These are phyloP conservation scores for Thera britannica DNA, from an alignment of 2,888 invertebrate species.

Conservation along the genomic window DNA sequence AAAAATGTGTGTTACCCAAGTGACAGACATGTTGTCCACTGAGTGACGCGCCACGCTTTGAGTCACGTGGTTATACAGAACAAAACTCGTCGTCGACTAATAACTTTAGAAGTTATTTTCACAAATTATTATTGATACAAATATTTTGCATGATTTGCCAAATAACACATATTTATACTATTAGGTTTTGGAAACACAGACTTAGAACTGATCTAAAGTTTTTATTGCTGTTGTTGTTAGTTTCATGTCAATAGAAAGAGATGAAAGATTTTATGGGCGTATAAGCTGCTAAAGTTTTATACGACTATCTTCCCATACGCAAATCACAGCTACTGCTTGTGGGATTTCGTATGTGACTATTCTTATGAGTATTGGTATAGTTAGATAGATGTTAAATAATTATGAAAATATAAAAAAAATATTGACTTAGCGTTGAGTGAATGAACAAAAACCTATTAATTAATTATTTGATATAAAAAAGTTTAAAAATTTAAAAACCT, in stretches of 20 bases:
- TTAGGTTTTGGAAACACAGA: too few relatives aligned
- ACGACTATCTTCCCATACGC: conserved; percentile 21
- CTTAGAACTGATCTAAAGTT: too few relatives aligned
- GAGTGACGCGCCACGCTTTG: too few relatives aligned
- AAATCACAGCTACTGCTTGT: conserved; percentile 15
- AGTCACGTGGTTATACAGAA: too few relatives aligned
- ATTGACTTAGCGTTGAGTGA: conserved; percentile 50
- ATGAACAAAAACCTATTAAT: conserved; percentile 45
- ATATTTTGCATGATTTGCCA: too few relatives aligned
- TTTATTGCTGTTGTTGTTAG: neutral
- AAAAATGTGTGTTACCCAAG: too few relatives aligned
- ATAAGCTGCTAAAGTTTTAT: neutral
- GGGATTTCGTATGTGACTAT: conserved; percentile 46
- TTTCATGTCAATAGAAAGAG: neutral
- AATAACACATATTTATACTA: too few relatives aligned
- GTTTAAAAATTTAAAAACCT: conserved; percentile 20
- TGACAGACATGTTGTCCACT: too few relatives aligned
- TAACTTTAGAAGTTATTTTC: too few relatives aligned
- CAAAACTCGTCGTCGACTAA: too few relatives aligned
- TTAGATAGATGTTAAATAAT: conserved; percentile 51
- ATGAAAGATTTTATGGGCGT: neutral
- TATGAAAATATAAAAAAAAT: conserved; percentile 49
- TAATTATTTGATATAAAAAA: conserved; percentile 24
- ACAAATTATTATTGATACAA: too few relatives aligned
- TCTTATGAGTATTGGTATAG: conserved; percentile 57